Evolutionary conservation across 2,113 vertebrate genomes (phyloP).

Genomic region (Syrmaticus mikado): DNA sequence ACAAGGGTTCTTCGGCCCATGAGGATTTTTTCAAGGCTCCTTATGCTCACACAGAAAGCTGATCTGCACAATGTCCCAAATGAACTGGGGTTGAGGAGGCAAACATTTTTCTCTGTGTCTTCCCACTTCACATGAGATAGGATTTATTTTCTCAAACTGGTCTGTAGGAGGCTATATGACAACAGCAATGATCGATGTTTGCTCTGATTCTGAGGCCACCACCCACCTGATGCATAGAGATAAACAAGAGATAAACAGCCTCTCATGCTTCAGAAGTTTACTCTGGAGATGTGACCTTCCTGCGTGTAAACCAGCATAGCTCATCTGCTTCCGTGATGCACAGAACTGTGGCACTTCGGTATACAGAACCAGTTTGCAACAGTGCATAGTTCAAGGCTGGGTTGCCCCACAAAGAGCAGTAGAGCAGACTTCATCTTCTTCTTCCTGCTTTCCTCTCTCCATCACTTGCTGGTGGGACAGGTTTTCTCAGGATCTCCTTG

Average conservation of each 20-base stretch:
- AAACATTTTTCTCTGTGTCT: background rate
- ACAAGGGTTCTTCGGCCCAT: background rate
- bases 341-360: background rate
- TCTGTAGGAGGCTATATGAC: background rate
- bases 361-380: accelerated
- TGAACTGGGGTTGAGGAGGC: background rate
- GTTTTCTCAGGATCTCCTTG: background rate
- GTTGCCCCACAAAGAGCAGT: background rate
- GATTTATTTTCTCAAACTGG: background rate
- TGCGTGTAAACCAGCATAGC: background rate
- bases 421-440: background rate
- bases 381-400: background rate
- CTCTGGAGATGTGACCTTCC: background rate
- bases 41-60: background rate
- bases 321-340: background rate
- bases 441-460: background rate
- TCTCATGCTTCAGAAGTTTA: background rate
- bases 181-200: background rate
- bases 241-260: background rate
- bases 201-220: background rate
- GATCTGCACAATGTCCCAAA: background rate
- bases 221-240: background rate
- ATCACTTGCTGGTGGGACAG: background rate
- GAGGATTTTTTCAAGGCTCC: background rate
- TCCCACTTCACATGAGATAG: background rate